These are phyloP conservation scores for Chauna torquata DNA, from an alignment of 2,113 vertebrate species.

Conservation along the genomic window DNA sequence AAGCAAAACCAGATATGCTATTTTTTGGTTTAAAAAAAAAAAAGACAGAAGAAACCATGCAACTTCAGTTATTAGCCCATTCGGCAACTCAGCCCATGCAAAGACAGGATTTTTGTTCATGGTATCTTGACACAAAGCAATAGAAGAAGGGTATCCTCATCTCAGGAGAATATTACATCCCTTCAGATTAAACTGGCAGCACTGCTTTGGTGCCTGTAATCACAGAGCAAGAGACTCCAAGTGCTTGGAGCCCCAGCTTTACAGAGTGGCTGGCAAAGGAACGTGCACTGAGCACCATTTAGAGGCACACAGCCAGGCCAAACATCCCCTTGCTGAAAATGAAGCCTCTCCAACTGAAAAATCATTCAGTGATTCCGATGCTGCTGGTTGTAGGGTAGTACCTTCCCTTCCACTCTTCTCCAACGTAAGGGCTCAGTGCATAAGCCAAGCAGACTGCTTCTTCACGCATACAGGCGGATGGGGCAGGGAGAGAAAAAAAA, in stretches of 20 bases:
- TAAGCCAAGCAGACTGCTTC: not conserved
- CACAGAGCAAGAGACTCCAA: not conserved
- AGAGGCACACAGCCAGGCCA: not conserved
- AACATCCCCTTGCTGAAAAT: not conserved
- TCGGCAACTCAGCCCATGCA: not conserved
- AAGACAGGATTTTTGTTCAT: not conserved
- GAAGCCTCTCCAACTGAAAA: not conserved
- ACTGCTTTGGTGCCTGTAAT: not conserved
- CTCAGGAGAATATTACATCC: not conserved
- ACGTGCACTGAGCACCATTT: fast-evolving
- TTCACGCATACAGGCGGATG: not conserved
- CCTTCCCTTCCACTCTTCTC: not conserved
- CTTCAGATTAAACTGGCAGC: not conserved
- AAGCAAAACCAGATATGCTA: not conserved
- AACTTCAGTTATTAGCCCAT: not conserved
- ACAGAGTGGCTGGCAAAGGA: not conserved
- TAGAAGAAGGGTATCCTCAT: not conserved
- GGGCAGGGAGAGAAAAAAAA: not conserved
- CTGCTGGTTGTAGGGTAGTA: not conserved
- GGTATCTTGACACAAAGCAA: not conserved
- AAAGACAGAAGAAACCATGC: not conserved
- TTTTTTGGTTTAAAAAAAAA: no score
- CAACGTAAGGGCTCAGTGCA: not conserved
- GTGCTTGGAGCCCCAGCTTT: not conserved
- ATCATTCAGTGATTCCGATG: not conserved